Evolutionary conservation across 64 coral and sea anemone species (phyloP).

Genomic region (Actinia tenebrosa): DNA sequence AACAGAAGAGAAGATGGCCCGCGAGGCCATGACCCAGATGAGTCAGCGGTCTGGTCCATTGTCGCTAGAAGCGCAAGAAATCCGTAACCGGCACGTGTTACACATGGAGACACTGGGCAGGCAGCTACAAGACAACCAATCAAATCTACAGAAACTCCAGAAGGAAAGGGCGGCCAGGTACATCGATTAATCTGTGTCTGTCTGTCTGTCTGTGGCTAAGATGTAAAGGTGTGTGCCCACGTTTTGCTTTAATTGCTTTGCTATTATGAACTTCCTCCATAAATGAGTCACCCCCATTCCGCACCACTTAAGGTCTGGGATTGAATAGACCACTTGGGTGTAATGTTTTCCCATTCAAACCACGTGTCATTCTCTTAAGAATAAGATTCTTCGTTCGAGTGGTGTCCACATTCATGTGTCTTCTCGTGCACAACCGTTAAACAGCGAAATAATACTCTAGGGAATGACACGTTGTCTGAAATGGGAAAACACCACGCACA

Average conservation of each 20-base stretch:
- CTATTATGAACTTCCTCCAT: not conserved
- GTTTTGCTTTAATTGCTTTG: conserved; percentile 3
- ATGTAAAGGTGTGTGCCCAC: not conserved
- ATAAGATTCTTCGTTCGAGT: no score
- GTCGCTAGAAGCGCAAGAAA: conserved; percentile 37
- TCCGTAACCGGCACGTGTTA: conserved; percentile 36
- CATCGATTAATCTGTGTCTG: not conserved
- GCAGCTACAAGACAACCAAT: conserved; percentile 56
- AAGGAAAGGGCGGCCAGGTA: conserved; percentile 71
- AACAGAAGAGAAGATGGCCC: conserved; percentile 65
- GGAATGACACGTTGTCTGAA: no score
- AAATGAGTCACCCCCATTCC: no score
- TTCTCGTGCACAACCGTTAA: no score
- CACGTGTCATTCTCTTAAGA: no score
- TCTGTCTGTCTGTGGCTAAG: not conserved
- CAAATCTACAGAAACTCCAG: conserved; percentile 46
- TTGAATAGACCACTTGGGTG: no score
- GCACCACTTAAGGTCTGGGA: no score
- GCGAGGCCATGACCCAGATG: conserved; percentile 52
- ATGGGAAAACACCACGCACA: no score
- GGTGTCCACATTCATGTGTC: no score
- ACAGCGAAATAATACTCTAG: no score
- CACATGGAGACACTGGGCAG: conserved; percentile 62
- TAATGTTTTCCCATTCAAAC: no score
- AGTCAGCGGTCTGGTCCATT: conserved; percentile 19